A percentile compares a stretch with the other conserved stretches of the same genome.
phyloP scores from a whole-genome alignment of 2,888 invertebrate genomes.

The Sialis lutaria region DNA sequence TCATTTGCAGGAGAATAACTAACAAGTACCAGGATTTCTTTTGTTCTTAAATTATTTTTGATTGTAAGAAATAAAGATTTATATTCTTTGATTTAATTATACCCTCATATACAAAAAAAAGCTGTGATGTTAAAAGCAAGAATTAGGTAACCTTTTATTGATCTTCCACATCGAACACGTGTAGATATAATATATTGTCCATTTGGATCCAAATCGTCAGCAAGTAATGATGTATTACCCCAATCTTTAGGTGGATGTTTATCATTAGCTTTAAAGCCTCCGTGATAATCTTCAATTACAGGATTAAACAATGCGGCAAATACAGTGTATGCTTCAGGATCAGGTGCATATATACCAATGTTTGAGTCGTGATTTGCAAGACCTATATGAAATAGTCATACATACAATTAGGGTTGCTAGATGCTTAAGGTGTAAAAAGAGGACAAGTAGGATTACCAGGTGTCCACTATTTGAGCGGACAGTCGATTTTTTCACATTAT shows the following conservation, averaged over 20 bases:
- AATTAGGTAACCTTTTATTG: constrained; percentile 41
- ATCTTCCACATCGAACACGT: constrained; percentile 46
- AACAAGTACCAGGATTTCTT: no score
- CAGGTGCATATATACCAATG: constrained; percentile 47
- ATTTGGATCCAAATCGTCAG: constrained; percentile 37
- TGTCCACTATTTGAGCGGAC: no score
- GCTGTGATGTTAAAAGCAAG: constrained; percentile 23
- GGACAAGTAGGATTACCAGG: no score
- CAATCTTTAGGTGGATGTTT: constrained; percentile 43
- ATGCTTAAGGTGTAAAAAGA: no score
- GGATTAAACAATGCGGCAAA: constrained; percentile 48
- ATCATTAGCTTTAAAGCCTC: constrained; percentile 33
- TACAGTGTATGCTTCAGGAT: constrained; percentile 45
- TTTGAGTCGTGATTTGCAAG: constrained; percentile 46
- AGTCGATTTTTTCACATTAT: no score
- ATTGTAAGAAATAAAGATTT: no score
- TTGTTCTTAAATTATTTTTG: no score
- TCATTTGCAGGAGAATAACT: no score
- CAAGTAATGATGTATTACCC: constrained; percentile 33
- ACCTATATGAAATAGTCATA: constrained; percentile 24
- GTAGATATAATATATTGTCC: constrained; percentile 43
- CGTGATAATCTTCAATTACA: constrained; percentile 50
- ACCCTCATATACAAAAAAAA: no score
- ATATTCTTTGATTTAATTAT: no score
- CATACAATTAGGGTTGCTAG: no score